phyloP scores from a whole-genome alignment of 1,140 invertebrate species.

The Hycleus phaleratus region DNA sequence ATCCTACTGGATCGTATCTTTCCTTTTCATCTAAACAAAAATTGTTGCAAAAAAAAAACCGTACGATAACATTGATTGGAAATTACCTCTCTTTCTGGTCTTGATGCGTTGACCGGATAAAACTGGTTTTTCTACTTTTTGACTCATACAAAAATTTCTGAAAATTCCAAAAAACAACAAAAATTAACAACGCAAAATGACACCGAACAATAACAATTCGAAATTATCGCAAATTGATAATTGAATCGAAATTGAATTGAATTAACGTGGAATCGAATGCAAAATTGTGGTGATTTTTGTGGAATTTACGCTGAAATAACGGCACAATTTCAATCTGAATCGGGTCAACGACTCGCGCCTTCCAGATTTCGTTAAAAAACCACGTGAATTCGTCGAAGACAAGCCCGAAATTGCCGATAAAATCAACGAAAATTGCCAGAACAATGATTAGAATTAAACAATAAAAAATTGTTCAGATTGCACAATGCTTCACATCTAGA shows the following conservation, averaged over 20 bases:
- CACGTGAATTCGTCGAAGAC: neutral
- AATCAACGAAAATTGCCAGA: neutral
- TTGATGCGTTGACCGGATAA: constrained; percentile 99
- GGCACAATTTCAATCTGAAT: neutral
- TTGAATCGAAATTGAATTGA: too few relatives aligned
- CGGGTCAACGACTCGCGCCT: constrained; percentile 17
- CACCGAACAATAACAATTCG: too few relatives aligned
- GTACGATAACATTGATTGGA: neutral
- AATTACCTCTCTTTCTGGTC: constrained; percentile 97
- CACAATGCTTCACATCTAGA: constrained; percentile 12
- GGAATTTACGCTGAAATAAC: neutral
- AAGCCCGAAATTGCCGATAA: neutral
- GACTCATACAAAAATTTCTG: constrained; percentile 99
- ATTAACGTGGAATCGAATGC: too few relatives aligned
- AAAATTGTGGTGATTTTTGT: neutral
- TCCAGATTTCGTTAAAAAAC: too few relatives aligned
- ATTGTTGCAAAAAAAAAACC: neutral
- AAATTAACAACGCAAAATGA: constrained; percentile 1
- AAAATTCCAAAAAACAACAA: constrained; percentile 39
- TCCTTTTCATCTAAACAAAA: constrained; percentile 90
- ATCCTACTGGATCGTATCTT: constrained; percentile 96
- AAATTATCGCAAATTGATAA: too few relatives aligned
- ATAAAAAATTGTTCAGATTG: constrained; percentile 4
- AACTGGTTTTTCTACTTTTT: constrained; percentile 99
- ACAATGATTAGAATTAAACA: neutral